Conservation (phyloP, 2,888 invertebrate genomes). For the Leptura quadrifasciata region DNA sequence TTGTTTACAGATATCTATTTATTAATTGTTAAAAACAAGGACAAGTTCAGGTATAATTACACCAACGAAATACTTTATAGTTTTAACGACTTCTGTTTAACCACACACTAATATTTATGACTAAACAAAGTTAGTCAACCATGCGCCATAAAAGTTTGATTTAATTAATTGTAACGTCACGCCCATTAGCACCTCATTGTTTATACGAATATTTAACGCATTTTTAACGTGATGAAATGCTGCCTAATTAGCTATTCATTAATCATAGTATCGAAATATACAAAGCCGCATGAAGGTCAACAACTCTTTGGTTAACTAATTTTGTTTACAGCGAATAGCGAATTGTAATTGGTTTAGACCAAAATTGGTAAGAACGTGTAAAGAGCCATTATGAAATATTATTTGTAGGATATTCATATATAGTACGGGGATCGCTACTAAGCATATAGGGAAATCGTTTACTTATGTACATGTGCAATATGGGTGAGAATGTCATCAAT, state of each 20-base stretch:
- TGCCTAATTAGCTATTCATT: slow-evolving; percentile 22
- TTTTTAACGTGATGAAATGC: slow-evolving; percentile 24
- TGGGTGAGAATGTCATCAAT: no score
- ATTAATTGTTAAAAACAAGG: background rate
- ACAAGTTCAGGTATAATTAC: background rate
- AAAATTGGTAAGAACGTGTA: background rate
- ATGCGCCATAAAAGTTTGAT: slow-evolving; percentile 8
- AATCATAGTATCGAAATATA: slow-evolving; percentile 16
- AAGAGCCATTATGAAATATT: background rate
- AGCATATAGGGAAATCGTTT: no score
- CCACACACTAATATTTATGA: background rate
- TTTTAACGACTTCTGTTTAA: background rate
- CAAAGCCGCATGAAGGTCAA: slow-evolving; percentile 11
- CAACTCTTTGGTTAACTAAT: slow-evolving; percentile 14
- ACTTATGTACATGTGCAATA: no score
- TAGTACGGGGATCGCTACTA: no score
- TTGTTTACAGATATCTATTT: no score
- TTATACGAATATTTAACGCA: slow-evolving; percentile 11
- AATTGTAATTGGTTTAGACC: background rate
- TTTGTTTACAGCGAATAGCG: background rate
- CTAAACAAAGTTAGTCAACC: slow-evolving; percentile 9
- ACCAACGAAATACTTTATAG: background rate
- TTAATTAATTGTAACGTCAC: slow-evolving; percentile 11
- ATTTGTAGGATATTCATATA: background rate
- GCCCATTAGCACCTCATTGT: slow-evolving; percentile 9